Conservation (phyloP, 2,797 vertebrate genomes). For the Limnodromus scolopaceus region DNA sequence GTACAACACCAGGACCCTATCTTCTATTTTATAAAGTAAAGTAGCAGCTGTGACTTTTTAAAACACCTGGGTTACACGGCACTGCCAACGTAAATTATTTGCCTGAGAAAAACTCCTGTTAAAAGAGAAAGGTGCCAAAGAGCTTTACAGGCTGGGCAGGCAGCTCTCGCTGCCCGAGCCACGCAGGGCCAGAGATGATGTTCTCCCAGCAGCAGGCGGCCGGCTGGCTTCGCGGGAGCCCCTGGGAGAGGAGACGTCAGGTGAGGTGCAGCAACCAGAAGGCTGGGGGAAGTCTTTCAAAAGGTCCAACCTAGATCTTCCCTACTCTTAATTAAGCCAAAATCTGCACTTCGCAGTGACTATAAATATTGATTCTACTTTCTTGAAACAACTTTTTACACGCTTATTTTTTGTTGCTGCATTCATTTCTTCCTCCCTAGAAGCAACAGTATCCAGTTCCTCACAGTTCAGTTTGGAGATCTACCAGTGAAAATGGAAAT, state of each 20-base stretch:
- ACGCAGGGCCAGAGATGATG: not conserved
- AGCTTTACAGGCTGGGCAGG: not conserved
- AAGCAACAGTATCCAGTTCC: not conserved
- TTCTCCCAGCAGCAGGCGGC: not conserved
- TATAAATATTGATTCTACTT: not conserved
- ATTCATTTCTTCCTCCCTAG: not conserved
- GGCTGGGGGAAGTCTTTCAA: not conserved
- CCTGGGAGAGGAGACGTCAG: not conserved
- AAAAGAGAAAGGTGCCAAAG: not conserved
- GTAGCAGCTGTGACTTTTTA: not conserved
- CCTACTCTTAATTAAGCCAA: not conserved
- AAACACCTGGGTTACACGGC: not conserved
- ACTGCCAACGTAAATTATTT: not conserved
- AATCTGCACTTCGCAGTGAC: not conserved
- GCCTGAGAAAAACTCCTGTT: not conserved
- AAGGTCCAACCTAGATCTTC: not conserved
- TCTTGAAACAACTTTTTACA: not conserved
- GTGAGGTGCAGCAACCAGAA: not conserved
- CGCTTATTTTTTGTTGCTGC: accelerated
- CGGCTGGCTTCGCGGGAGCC: accelerated
- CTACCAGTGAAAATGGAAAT: accelerated
- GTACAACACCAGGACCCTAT: not conserved
- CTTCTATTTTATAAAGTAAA: not conserved
- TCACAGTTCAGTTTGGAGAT: not conserved
- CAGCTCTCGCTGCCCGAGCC: not conserved